A percentile compares a stretch with the other conserved stretches of the same genome.
These are phyloP conservation scores for Gallinago undulata DNA, from an alignment of 2,113 vertebrate genomes.

Conservation along the genomic window DNA sequence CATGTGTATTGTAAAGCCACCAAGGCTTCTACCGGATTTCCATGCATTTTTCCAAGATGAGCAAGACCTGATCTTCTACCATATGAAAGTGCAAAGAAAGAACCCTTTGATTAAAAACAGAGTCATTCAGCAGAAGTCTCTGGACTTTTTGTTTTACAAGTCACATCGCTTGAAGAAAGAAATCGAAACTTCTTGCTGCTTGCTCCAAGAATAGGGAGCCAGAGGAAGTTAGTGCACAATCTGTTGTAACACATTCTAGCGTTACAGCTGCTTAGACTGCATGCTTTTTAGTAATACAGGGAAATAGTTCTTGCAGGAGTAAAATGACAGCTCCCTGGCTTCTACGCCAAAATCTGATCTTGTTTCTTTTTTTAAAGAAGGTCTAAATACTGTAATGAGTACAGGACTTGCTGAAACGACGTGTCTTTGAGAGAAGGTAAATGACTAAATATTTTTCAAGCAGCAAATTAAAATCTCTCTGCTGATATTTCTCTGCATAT, in stretches of 20 bases:
- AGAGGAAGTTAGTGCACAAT: not conserved
- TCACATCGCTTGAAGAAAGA: not conserved
- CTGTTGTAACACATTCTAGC: not conserved
- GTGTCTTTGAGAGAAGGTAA: not conserved
- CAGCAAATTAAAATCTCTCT: conserved; percentile 24
- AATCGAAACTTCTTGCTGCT: not conserved
- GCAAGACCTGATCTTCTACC: not conserved
- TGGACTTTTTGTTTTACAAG: not conserved
- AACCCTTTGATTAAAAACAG: not conserved
- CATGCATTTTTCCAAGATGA: not conserved
- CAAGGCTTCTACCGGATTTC: not conserved
- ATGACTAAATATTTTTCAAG: conserved; percentile 33
- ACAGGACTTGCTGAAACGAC: not conserved
- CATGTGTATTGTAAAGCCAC: not conserved
- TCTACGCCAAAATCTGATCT: not conserved
- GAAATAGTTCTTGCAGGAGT: not conserved
- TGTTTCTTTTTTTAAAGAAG: not conserved
- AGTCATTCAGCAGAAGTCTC: not conserved
- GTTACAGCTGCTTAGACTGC: not conserved
- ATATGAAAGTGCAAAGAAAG: not conserved
- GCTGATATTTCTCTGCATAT: conserved; percentile 15
- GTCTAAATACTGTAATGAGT: not conserved
- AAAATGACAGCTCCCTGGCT: not conserved
- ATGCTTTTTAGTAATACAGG: not conserved
- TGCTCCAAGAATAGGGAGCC: not conserved